A percentile compares a stretch with the other conserved stretches of the same genome.
These are phyloP conservation scores for Heliconius hortense DNA, from an alignment of 2,888 invertebrate genomes.

Conservation along the genomic window DNA sequence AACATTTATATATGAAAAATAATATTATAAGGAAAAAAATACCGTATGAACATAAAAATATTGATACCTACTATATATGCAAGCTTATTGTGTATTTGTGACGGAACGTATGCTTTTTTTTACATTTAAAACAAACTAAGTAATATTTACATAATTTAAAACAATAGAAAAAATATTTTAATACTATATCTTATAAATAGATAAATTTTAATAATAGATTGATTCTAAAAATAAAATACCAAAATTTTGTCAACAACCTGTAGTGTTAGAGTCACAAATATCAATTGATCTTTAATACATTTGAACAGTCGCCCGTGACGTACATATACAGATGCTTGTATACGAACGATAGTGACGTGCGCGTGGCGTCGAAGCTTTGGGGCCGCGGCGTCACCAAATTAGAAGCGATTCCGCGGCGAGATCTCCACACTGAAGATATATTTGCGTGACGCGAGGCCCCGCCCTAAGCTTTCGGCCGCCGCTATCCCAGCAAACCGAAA, in stretches of 20 bases:
- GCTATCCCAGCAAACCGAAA: slow-evolving; percentile 57
- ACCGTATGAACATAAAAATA: not conserved
- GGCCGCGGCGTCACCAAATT: slow-evolving; percentile 73
- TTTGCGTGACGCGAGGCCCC: slow-evolving; percentile 70
- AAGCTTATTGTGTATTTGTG: not conserved
- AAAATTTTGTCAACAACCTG: slow-evolving; percentile 33
- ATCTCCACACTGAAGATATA: slow-evolving; percentile 53
- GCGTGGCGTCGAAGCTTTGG: slow-evolving; percentile 48
- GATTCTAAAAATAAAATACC: slow-evolving; percentile 29
- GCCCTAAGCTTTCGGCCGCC: slow-evolving; percentile 57
- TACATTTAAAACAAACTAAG: not conserved
- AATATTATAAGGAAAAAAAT: slow-evolving; percentile 8
- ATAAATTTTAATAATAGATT: not conserved
- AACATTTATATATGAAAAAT: not conserved
- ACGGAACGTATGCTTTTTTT: not conserved
- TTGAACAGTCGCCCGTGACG: slow-evolving; percentile 37
- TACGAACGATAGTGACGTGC: slow-evolving; percentile 48
- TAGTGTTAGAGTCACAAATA: slow-evolving; percentile 37
- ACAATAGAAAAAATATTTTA: not conserved
- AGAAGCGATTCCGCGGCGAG: slow-evolving; percentile 63
- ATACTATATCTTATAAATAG: not conserved
- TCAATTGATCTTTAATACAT: slow-evolving; percentile 36
- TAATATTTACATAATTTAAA: not conserved
- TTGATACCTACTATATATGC: not conserved
- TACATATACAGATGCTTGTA: slow-evolving; percentile 23